Evolutionary conservation across 2,888 invertebrate species (phyloP), one percentile per base, ranked within the genome.

Genomic region (Pilophorus perplexus): DNA sequence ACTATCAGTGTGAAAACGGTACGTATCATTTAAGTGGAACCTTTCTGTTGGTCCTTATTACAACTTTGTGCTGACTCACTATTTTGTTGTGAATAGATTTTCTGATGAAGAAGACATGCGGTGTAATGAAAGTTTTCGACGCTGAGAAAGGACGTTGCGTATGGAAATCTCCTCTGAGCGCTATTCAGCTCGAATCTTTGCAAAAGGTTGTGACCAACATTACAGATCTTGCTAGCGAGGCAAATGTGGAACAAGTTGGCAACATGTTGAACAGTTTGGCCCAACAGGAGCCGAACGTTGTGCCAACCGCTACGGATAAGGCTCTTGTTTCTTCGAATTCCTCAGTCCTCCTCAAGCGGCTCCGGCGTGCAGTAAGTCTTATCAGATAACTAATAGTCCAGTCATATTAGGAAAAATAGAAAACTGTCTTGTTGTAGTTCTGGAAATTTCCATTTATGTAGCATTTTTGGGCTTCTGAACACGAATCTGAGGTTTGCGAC

Each of bases 81-180:
- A n/a, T n/a, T n/a, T n/a, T n/a, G n/a, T n/a, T n/a, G n/a, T n/a
- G n/a, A n/a, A n/a, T n/a, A 48, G 48, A 22, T 4, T 48, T 18
- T 22, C 55, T 55, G 3, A 18, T 55, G 55, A 55, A 55, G 22
- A 55, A 55, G 20, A 20, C 33, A 8, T 55, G 55, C 38, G 18
- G 18, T 3, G 2, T 12, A 4, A 18, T 55, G 16, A 37, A 38
- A 10, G 38, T 38, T 38, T 55, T 55, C 55, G 55, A 55, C 38
- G 6, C 33, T 22, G 38, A 33, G 4, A 8, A 5, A 2, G 55
- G 38, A 5, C 16, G 22, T 2, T 55, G 55, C 55, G 37, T 55
- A 10, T 33, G n/a, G n/a, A n/a, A n/a, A n/a, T n/a, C 28, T 12
- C 28, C 52, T 3, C 5, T 52, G 52, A 27, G 14, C 10, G 3